Evolutionary conservation across 1,140 invertebrate genomes (phyloP).

Genomic region (Drosophila melanica): DNA sequence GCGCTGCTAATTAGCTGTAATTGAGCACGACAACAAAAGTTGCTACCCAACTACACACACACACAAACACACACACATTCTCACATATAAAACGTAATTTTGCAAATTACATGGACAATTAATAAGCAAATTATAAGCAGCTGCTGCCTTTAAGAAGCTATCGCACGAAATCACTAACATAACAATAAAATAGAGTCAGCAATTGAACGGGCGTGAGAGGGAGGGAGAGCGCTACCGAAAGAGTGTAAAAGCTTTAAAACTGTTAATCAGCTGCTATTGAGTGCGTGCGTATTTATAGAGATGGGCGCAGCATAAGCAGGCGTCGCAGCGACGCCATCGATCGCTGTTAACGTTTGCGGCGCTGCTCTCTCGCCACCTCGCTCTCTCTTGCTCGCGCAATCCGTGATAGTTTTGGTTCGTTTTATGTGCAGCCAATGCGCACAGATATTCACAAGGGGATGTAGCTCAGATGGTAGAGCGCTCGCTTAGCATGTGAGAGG

Average conservation of each 20-base stretch:
- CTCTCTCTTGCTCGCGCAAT: neutral
- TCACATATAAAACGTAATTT: conserved; percentile 25
- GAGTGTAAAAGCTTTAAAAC: conserved; percentile 22
- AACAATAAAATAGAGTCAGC: neutral
- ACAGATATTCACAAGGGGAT: conserved; percentile 47
- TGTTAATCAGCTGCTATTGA: conserved; percentile 39
- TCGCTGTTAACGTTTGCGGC: conserved; percentile 5
- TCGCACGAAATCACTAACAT: conserved; percentile 22
- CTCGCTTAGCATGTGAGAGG: conserved; percentile 93
- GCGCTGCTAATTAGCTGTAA: conserved; percentile 75
- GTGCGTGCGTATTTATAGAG: conserved; percentile 29
- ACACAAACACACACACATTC: neutral
- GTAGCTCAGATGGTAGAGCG: conserved; percentile 91
- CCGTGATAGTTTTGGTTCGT: conserved; percentile 17
- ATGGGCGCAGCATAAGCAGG: conserved; percentile 24
- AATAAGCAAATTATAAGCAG: conserved; percentile 67
- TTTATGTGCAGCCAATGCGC: neutral
- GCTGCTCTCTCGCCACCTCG: neutral
- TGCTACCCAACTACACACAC: conserved; percentile 14
- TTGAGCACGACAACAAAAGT: conserved; percentile 58
- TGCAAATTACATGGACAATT: conserved; percentile 54
- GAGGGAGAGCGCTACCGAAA: neutral
- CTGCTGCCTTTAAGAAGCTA: conserved; percentile 22
- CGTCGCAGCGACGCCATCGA: conserved; percentile 13
- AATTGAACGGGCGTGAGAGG: neutral